These are phyloP conservation scores for Callipepla californica DNA, from an alignment of 2,113 vertebrate species.

Conservation along the genomic window DNA sequence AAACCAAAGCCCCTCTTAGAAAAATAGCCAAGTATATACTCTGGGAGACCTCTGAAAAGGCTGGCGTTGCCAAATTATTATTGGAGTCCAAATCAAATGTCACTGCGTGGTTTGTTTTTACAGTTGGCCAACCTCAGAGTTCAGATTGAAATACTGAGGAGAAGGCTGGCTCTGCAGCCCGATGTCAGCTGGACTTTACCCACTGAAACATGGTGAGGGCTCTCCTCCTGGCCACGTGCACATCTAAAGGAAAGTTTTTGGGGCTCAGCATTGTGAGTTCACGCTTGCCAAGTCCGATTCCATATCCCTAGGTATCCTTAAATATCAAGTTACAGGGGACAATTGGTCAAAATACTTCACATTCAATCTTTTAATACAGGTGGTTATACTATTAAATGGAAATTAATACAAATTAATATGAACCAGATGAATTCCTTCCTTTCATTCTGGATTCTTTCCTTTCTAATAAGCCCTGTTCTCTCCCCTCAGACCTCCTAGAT, in stretches of 20 bases:
- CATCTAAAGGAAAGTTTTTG: fast-evolving
- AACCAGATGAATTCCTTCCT: conserved; percentile 36
- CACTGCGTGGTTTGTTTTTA: conserved; percentile 45
- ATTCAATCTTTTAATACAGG: conserved; percentile 2
- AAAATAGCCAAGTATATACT: not conserved
- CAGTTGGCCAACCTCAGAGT: conserved; percentile 5
- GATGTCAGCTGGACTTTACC: not conserved
- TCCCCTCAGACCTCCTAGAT: not conserved
- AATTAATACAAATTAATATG: conserved; percentile 47
- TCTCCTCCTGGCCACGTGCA: fast-evolving
- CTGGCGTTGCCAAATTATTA: conserved; percentile 44
- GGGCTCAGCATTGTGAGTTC: not conserved
- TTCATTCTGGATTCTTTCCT: conserved; percentile 23
- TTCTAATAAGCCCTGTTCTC: not conserved
- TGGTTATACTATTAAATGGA: conserved; percentile 41
- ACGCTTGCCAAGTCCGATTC: not conserved
- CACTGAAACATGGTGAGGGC: fast-evolving
- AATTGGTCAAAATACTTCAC: not conserved
- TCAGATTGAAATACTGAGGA: conserved; percentile 11
- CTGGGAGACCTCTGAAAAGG: conserved; percentile 33
- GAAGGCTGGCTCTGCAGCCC: not conserved
- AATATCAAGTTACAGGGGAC: not conserved
- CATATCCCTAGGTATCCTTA: not conserved
- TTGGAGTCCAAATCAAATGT: conserved; percentile 31
- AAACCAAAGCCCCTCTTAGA: conserved; percentile 31